A percentile compares a stretch with the other conserved stretches of the same genome.
These are phyloP conservation scores for Zaprionus camerounensis DNA, from an alignment of 1,140 invertebrate genomes.

Conservation along the genomic window DNA sequence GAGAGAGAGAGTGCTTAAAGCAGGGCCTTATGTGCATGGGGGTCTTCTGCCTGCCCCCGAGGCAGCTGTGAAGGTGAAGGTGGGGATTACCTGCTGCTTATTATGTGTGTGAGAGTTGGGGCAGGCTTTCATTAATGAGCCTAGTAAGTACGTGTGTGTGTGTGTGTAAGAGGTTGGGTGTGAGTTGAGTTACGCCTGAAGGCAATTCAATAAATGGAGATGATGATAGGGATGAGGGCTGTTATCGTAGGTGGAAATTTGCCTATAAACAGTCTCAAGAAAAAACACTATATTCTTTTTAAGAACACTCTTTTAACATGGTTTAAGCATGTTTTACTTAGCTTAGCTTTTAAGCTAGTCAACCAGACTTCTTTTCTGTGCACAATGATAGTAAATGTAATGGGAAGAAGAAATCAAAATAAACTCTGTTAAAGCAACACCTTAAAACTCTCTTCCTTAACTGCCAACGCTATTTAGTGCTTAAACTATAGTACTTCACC, in stretches of 20 bases:
- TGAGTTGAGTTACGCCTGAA: neutral
- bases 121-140: constrained; percentile 29
- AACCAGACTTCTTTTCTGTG: neutral
- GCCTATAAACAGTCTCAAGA: neutral
- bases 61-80: neutral
- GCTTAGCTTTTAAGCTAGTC: neutral
- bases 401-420: too few relatives aligned
- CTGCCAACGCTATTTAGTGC: too few relatives aligned
- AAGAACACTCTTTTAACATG: neutral
- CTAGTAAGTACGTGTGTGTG: neutral
- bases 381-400: too few relatives aligned
- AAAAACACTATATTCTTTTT: neutral
- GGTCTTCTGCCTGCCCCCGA: neutral
- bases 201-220: neutral
- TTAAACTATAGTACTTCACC: too few relatives aligned
- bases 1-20: constrained; percentile 22
- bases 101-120: neutral
- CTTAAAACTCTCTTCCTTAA: too few relatives aligned
- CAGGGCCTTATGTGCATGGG: neutral
- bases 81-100: neutral
- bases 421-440: too few relatives aligned
- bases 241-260: neutral
- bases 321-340: neutral
- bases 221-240: neutral
- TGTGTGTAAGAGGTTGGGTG: neutral